Base-by-base conservation (phyloP, 2,888 invertebrate species). In the Cetonia aurata region DNA sequence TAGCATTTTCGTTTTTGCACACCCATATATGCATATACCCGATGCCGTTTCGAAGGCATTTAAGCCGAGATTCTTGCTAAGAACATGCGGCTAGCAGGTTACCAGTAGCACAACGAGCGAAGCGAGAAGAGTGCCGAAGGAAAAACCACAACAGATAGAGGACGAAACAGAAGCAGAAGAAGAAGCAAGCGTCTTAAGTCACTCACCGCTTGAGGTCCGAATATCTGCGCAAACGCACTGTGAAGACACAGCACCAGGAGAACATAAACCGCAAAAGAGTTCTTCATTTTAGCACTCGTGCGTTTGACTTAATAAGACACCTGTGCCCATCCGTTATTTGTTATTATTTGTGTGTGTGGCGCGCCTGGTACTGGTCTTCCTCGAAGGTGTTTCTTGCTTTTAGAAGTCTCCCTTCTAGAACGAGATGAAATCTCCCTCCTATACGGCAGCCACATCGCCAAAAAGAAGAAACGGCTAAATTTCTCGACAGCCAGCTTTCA, bases 171-270 rank as follows among this genome's bases (percentile, higher is more conserved):
- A 42, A 50, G 25, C 25, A 25, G n/a, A 46, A 31, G 42, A 50
- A 59, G 50, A 69, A 50, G 37, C n/a, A 65, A 42, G 17, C n/a
- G 44, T 33, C 57, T 17, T 41, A 67, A 70, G 69, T n/a, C 67
- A 77, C 79, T 79, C 74, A 81, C 80, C 72, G 77, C 66, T 70
- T 78, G 79, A 71, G 77, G 76, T 75, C 77, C 81, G 75, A 76
- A 75, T 78, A 80, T 79, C 78, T 82, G 82, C 79, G 80, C 79
- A 77, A 76, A 67, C 73, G 78, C 78, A 73, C 72, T 73, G 65
- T 75, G 73, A 69, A 77, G 72, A 74, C 78, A 78, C 75, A 78
- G 69, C 70, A 79, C 77, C 79, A 81, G 78, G 77, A 79, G 75
- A 78, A 80, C 75, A 78, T 77, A 80, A 79, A 79, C 74, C 71